Conservation (phyloP, 1,140 invertebrate genomes). For the Drosophila nikananu region DNA sequence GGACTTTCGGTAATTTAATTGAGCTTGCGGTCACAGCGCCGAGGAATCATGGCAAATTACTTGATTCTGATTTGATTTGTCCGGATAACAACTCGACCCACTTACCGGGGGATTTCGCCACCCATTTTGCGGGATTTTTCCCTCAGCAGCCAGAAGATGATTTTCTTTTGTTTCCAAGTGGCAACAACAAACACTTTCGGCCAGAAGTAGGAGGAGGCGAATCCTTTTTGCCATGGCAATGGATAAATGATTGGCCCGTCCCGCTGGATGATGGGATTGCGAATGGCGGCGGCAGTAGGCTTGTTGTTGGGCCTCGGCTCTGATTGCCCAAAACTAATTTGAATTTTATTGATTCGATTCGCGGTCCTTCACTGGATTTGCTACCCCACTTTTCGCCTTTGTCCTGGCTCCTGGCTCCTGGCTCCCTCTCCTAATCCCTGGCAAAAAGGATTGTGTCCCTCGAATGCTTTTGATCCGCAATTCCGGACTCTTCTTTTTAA, state of each 20-base stretch:
- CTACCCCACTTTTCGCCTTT: slow-evolving; percentile 37
- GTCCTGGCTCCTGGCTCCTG: neutral
- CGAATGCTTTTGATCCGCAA: slow-evolving; percentile 42
- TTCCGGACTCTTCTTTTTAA: slow-evolving; percentile 35
- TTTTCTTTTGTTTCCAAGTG: slow-evolving; percentile 72
- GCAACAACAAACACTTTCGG: slow-evolving; percentile 56
- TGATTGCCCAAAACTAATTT: slow-evolving; percentile 83
- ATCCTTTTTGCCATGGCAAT: slow-evolving; percentile 71
- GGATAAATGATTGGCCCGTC: slow-evolving; percentile 73
- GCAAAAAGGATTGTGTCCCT: slow-evolving; percentile 69
- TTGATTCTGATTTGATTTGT: slow-evolving; percentile 84
- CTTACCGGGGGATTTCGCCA: slow-evolving; percentile 3
- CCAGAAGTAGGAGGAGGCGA: slow-evolving; percentile 53
- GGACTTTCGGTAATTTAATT: slow-evolving; percentile 74
- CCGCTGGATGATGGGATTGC: slow-evolving; percentile 10
- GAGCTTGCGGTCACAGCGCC: slow-evolving; percentile 78
- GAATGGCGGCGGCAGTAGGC: slow-evolving; percentile 16
- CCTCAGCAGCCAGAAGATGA: slow-evolving; percentile 11
- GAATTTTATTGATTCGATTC: slow-evolving; percentile 83
- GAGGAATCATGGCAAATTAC: slow-evolving; percentile 77
- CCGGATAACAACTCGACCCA: slow-evolving; percentile 60
- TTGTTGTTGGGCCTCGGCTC: neutral
- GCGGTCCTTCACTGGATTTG: slow-evolving; percentile 29
- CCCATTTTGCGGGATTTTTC: neutral
- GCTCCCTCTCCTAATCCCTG: slow-evolving; percentile 1